Evolutionary conservation across 2,797 vertebrate species (phyloP), one percentile per base, ranked within the genome.

Genomic region (Dermochelys coriacea): DNA sequence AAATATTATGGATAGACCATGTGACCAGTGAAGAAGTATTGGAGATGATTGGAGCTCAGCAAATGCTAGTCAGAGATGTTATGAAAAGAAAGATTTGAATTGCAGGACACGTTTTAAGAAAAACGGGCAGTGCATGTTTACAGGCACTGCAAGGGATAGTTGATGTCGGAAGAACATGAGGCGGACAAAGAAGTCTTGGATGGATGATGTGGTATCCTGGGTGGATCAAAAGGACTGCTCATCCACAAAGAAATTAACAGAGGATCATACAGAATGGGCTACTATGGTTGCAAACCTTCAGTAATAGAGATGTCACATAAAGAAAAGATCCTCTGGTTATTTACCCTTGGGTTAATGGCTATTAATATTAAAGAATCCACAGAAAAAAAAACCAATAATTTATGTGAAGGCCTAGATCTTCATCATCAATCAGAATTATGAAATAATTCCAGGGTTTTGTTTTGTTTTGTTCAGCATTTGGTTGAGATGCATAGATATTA

Each of bases 401-500:
- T 31, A 68, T 92, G 96, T 93, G 86, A 79, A 74, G 90, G 51
- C 41, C 8, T 84, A n/a, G 2, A 18, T 93, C 80, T 83, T 94
- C 59, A 54, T 93, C 61, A 55, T 64, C 55, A 87, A 15, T 93
- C 11, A 82, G 37, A 91, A 82, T 21, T 79, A 29, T 55, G 85
- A 90, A 51, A 86, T 75, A 50, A 87, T 81, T 91, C 51, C 95
- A 84, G 61, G 54, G 12, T 34, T 95, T 89, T 91, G 23, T 61
- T 86, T 80, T 97, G 45, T 74, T 84, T 68, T 37, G 9, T 87
- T 68, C 86, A 87, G 8, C 64, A 83, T 75, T 91, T 96, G 80
- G 31, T 84, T 77, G 86, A 95, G 81, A 54, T 51, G 31, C 34
- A 81, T n/a, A 83, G 49, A 21, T 85, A 0, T 84, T 92, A 79